Evolutionary conservation across 2,888 invertebrate species (phyloP), one percentile per base, ranked within the genome.

Genomic region (Ennomos fuscantarius): DNA sequence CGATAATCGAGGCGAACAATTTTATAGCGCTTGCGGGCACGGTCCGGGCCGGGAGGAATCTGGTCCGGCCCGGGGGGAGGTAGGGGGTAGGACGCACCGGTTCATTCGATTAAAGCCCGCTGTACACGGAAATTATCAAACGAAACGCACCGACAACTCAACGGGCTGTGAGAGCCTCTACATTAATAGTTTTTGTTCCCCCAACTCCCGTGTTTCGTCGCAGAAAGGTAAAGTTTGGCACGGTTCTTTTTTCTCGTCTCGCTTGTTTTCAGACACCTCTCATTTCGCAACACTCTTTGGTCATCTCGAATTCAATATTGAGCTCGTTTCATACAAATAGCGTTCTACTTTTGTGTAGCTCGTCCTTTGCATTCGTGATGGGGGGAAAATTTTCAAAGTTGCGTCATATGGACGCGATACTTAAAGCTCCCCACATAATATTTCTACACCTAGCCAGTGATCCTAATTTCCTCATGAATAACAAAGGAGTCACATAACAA

Each of bases 61-160:
- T 48, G 43, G 55, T 60, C 55, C 36, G 56, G 66, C 55, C 56
- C 12, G 12, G 45, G 49, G 41, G 15, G 10, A 60, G 67, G 41
- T 65, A 66, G 67, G 72, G 67, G 35, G 69, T 67, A 66, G 73
- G 61, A 70, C 72, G 66, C 65, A 66, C 69, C 64, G 72, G 76
- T 86, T 87, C 83, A 90, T 88, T 90, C 88, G 89, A 92, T 91
- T 92, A 90, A 89, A 89, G 82, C 84, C 79, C 78, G 81, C 81
- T 85, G 86, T 88, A 87, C 84, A 86, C 86, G 84, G 84, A 86
- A 87, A 89, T 90, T 89, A 91, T 90, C 88, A 89, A 89, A 89
- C 90, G 89, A 83, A 87, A 88, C 87, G 84, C 87, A 88, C 87
- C 82, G 82, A 85, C 86, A 82, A 86, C 78, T 83, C 89, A 89